These are phyloP conservation scores for Vulpes lagopus DNA, from an alignment of 2,113 vertebrate genomes.

Conservation along the genomic window DNA sequence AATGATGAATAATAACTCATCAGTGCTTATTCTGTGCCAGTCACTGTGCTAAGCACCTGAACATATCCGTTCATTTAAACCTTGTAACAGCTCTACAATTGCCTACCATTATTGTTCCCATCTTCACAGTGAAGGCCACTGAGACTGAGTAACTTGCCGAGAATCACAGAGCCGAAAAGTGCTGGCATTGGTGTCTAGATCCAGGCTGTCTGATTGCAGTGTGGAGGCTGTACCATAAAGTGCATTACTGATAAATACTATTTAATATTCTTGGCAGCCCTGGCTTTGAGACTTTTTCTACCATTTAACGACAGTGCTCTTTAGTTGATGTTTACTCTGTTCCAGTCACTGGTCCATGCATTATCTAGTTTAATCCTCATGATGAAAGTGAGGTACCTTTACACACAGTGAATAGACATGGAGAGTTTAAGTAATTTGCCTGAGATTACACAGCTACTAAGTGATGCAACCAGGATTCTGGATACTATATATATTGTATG, in stretches of 20 bases:
- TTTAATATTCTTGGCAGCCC: neutral
- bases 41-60: neutral
- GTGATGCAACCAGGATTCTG: neutral
- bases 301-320: neutral
- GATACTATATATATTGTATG: neutral
- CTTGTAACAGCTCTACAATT: accelerated
- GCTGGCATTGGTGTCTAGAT: neutral
- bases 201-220: neutral
- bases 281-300: neutral
- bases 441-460: neutral
- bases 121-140: neutral
- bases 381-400: neutral
- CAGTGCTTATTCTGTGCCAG: neutral
- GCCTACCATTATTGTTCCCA: accelerated
- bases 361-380: neutral
- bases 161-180: neutral
- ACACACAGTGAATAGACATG: neutral
- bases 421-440: neutral
- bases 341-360: neutral
- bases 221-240: no score
- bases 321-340: neutral
- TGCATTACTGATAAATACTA: neutral
- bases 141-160: neutral
- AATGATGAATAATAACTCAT: neutral
- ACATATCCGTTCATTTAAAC: neutral